Conservation (phyloP, 2,797 vertebrate species). For the Platalea minor region DNA sequence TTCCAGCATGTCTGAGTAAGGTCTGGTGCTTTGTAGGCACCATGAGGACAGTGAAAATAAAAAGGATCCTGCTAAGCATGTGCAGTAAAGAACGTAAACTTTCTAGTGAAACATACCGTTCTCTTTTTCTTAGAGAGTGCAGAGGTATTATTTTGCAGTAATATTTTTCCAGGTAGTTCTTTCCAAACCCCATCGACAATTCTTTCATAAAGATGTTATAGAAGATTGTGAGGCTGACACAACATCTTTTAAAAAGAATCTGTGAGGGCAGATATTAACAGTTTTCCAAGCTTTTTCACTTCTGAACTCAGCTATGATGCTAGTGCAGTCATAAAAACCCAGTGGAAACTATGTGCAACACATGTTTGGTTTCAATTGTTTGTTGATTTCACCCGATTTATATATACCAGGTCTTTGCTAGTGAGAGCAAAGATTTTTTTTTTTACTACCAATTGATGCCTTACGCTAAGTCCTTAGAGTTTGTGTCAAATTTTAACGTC, state of each 20-base stretch:
- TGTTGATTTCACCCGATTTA: slow-evolving; percentile 45
- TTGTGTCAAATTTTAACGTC: slow-evolving; percentile 39
- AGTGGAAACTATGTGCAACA: slow-evolving; percentile 27
- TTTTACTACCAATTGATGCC: neutral
- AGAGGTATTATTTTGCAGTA: neutral
- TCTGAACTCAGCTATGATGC: neutral
- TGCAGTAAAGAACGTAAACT: neutral
- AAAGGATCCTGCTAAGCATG: neutral
- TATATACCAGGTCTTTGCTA: neutral
- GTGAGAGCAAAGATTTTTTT: neutral
- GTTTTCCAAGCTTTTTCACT: slow-evolving; percentile 10
- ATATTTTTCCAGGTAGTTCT: neutral
- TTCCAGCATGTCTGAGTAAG: neutral
- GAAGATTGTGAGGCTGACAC: neutral
- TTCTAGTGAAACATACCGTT: neutral
- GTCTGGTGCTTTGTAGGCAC: neutral
- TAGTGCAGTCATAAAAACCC: slow-evolving; percentile 27
- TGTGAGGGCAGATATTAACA: neutral
- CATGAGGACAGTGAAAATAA: neutral
- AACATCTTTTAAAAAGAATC: neutral
- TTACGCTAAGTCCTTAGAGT: slow-evolving; percentile 12
- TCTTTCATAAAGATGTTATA: neutral
- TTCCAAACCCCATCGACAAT: neutral
- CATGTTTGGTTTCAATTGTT: slow-evolving; percentile 31
- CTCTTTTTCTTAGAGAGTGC: neutral